phyloP scores from a whole-genome alignment of 2,888 invertebrate species.

The Phalera bucephala region DNA sequence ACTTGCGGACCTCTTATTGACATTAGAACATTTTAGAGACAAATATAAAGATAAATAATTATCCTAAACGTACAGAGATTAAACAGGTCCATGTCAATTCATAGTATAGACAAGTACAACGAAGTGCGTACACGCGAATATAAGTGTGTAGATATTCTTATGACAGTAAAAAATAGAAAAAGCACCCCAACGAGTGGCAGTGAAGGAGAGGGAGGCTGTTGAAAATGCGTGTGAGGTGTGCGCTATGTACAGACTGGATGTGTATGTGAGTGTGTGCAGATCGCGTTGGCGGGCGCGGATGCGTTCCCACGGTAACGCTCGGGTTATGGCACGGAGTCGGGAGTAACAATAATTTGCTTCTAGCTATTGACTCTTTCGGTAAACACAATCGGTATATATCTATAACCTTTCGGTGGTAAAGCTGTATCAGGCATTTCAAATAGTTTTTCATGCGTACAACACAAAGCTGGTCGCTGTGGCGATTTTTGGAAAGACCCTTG shows the following conservation, averaged over 20 bases:
- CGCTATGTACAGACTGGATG: conserved; percentile 30
- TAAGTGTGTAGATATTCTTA: conserved; percentile 17
- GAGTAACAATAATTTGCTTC: conserved; percentile 60
- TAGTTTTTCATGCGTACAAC: no score
- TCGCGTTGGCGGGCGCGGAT: conserved; percentile 41
- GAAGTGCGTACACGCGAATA: conserved; percentile 1
- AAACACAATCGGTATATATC: background rate
- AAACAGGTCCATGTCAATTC: no score
- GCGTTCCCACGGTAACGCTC: conserved; percentile 69
- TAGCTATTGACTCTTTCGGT: conserved; percentile 49
- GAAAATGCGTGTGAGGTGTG: conserved; percentile 44
- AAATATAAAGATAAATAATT: no score
- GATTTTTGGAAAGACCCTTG: no score
- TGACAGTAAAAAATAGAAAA: conserved; percentile 36
- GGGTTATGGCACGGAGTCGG: conserved; percentile 43
- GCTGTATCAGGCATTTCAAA: background rate
- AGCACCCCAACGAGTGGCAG: conserved; percentile 35
- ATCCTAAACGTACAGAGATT: no score
- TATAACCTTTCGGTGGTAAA: background rate
- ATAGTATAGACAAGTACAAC: no score
- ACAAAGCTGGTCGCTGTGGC: no score
- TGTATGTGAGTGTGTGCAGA: conserved; percentile 36
- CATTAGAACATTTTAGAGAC: background rate
- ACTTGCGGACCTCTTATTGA: conserved; percentile 29
- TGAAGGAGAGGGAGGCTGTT: conserved; percentile 41